Evolutionary conservation across 2,113 vertebrate species (phyloP), one percentile per base, ranked within the genome.

Genomic region (Nothobranchius kuhntae): DNA sequence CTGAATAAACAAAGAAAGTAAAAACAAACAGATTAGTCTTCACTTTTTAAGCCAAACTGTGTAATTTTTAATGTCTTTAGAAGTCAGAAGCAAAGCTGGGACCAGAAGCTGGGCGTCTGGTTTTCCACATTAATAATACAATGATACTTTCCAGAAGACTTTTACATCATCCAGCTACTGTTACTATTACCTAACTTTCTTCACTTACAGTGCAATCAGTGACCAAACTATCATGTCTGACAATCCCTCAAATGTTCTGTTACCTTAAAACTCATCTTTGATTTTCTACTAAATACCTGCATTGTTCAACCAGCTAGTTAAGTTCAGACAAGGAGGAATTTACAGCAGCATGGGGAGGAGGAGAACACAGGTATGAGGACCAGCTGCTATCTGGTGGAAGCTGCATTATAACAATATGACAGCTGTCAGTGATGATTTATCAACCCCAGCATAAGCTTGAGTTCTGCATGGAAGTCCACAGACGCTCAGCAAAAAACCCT

Each of bases 401-500:
- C 73, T 71, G 72, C 71, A 68, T 83, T 80, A 75, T 66, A 80
- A 62, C 71, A 75, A 51, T 69, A 71, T 47, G 83, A 81, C 84
- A 85, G 73, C 75, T 78, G 80, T 83, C 77, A 80, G 61, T 53
- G 12, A 55, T 84, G 82, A 87, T 74, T 77, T 78, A 79, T 71
- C 48, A 74, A 65, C 55, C 53, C 9, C 13, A 55, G 65, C 57
- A 73, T 70, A 13, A 63, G 62, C 54, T 46, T 40, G 5, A 38
- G 7, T 6, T 57, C 45, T 38, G 24, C 59, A 60, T 44, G 38
- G 42, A 68, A 53, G 71, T 15, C 53, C 52, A 56, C 44, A 67
- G 1, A 51, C 53, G 26, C 26, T 13, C 57, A 76, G n/a, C 36
- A 67, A 65, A 80, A 65, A 76, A 73, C 38, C n/a, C n/a, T 52